Evolutionary conservation across 2,113 vertebrate genomes (phyloP), one percentile per base, ranked within the genome.

Genomic region (Myrmecobius fasciatus): DNA sequence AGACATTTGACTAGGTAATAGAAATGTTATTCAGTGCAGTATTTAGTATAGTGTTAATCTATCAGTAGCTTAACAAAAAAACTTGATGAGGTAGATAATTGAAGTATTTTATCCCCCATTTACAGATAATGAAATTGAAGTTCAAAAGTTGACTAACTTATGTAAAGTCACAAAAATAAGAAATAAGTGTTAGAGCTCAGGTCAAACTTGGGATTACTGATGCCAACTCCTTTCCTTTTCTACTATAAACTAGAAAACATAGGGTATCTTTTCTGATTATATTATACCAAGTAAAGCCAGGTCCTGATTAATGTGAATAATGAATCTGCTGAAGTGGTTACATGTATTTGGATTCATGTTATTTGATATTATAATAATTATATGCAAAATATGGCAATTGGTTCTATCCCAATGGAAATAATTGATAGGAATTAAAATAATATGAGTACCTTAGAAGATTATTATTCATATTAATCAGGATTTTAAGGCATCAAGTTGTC

Each of bases 171-270:
- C 17, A 83, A 83, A 83, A 83, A 43, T 43, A 83, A 22, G 17
- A n/a, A 43, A 43, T 43, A 17, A 75, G 36, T 43, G 36, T 14
- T 17, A 83, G 36, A 83, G 43, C 1, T 20, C 14, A n/a, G 60
- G 3, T 75, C 11, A 75, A n/a, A 83, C 67, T 83, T 43, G 17
- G 36, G 28, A 75, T 36, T n/a, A n/a, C 36, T n/a, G 20, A 43
- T 43, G 0, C 54, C 53, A 22, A 0, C 93, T 91, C 93, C 52
- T 96, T 67, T 43, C 25, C 8, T 36, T 88, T 96, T 93, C 91
- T 95, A 31, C 91, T 67, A 89, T 90, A 93, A 53, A 92, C 89
- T 94, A 94, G 91, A 96, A 88, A 54, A 3, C 8, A 25, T 48
- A 94, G 3, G 36, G 17, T n/a, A n/a, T 75, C 17, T 83, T 83